Percentiles rank a stretch among this genome's conserved stretches.
Evolutionary conservation across 2,888 invertebrate species (phyloP).

Genomic region (Patella pellucida): DNA sequence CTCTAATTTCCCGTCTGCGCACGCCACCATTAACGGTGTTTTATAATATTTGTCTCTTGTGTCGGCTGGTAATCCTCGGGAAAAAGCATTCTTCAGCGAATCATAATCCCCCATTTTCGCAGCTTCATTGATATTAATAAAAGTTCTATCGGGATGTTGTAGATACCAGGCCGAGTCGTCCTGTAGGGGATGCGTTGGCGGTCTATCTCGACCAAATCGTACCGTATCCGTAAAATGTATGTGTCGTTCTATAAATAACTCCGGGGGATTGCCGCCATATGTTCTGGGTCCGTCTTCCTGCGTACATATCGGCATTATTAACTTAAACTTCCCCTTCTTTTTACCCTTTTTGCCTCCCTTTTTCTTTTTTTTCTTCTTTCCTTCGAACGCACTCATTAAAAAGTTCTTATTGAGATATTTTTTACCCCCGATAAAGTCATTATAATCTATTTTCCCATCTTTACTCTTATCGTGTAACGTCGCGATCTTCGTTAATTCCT

Average conservation of each 20-base stretch:
- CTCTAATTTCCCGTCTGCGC: slow-evolving; percentile 62
- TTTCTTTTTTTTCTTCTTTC: slow-evolving; percentile 70
- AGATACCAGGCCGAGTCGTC: slow-evolving; percentile 71
- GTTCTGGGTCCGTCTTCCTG: slow-evolving; percentile 64
- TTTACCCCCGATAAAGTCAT: slow-evolving; percentile 68
- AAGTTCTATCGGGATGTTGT: slow-evolving; percentile 64
- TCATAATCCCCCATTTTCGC: slow-evolving; percentile 66
- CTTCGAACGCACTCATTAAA: slow-evolving; percentile 68
- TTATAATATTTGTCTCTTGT: slow-evolving; percentile 70
- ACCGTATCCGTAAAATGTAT: slow-evolving; percentile 68
- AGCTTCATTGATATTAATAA: slow-evolving; percentile 69
- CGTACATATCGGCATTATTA: slow-evolving; percentile 69
- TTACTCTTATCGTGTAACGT: slow-evolving; percentile 59
- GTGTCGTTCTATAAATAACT: slow-evolving; percentile 64
- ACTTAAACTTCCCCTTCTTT: slow-evolving; percentile 69
- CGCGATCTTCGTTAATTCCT: slow-evolving; percentile 60
- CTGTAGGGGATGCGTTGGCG: slow-evolving; percentile 68
- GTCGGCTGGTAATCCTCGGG: slow-evolving; percentile 62
- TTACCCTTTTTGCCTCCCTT: slow-evolving; percentile 60
- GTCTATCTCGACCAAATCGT: slow-evolving; percentile 67
- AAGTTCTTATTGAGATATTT: slow-evolving; percentile 71
- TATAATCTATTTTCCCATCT: slow-evolving; percentile 66
- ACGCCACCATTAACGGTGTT: slow-evolving; percentile 71
- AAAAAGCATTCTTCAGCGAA: slow-evolving; percentile 65
- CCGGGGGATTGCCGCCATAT: slow-evolving; percentile 67